phyloP scores from a whole-genome alignment of 2,888 invertebrate species.

The Ochropleura leucogaster region DNA sequence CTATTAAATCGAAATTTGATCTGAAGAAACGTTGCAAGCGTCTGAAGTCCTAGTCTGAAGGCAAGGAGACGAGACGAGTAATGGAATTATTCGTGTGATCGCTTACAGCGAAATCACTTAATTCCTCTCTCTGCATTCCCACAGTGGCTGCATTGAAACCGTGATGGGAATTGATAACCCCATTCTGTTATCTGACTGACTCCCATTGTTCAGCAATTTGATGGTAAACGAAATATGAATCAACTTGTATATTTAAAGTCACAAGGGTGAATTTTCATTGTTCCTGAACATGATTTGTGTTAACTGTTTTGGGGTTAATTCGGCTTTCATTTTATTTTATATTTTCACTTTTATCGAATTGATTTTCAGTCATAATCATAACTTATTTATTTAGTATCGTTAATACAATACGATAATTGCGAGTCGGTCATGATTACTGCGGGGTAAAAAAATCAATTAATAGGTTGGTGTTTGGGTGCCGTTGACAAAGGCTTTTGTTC shows the following conservation, averaged over 20 bases:
- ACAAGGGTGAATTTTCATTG: slow-evolving; percentile 4
- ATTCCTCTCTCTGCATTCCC: slow-evolving; percentile 50
- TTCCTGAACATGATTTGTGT: slow-evolving; percentile 19
- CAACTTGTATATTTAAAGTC: slow-evolving; percentile 12
- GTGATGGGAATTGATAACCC: slow-evolving; percentile 47
- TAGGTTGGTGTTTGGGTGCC: slow-evolving; percentile 25
- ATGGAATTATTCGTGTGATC: slow-evolving; percentile 69
- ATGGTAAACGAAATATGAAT: slow-evolving; percentile 26
- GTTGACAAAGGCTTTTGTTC: slow-evolving; percentile 18
- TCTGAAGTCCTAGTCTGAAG: slow-evolving; percentile 53
- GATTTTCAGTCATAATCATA: slow-evolving; percentile 4
- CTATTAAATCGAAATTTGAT: slow-evolving; percentile 56
- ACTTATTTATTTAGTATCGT: slow-evolving; percentile 13
- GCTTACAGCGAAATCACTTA: slow-evolving; percentile 68
- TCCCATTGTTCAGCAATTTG: slow-evolving; percentile 32
- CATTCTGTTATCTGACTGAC: slow-evolving; percentile 39
- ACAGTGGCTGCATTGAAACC: slow-evolving; percentile 26
- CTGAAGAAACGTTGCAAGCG: slow-evolving; percentile 59
- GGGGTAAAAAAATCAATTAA: slow-evolving; percentile 50
- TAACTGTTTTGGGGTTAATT: slow-evolving; percentile 13
- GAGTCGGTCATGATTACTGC: slow-evolving; percentile 1
- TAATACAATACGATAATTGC: slow-evolving; percentile 5
- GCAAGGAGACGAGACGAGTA: slow-evolving; percentile 56
- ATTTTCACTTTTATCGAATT: slow-evolving; percentile 15
- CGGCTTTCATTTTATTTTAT: slow-evolving; percentile 1